Conservation (phyloP, 2,113 vertebrate genomes). For the Euleptes europaea region DNA sequence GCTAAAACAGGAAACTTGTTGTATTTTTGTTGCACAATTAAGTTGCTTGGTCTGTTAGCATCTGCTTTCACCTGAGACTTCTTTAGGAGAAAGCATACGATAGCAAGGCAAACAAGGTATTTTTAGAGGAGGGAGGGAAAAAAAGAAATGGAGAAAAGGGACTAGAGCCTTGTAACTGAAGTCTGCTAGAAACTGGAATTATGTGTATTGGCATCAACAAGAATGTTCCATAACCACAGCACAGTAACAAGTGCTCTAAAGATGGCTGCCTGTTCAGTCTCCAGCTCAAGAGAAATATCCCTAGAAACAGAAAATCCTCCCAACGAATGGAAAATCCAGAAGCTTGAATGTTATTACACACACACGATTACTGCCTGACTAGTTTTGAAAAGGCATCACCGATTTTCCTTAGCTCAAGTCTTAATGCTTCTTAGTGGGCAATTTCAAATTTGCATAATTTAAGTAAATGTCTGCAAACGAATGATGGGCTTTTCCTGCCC, state of each 20-base stretch:
- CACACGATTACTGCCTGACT: not conserved
- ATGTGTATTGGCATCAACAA: not conserved
- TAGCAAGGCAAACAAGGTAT: not conserved
- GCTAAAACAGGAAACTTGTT: not conserved
- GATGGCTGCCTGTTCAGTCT: not conserved
- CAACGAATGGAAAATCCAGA: not conserved
- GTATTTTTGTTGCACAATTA: not conserved
- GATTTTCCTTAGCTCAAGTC: not conserved
- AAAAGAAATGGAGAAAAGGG: not conserved
- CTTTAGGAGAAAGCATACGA: not conserved
- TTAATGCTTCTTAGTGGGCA: conserved; percentile 13
- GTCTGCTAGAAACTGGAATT: not conserved
- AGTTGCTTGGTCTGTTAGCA: not conserved
- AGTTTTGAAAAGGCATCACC: too few species aligned
- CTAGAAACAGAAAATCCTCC: not conserved
- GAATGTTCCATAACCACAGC: not conserved
- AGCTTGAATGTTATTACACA: not conserved
- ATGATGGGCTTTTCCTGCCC: not conserved
- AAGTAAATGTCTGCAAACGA: conserved; percentile 20
- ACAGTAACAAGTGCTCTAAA: not conserved
- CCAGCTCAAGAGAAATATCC: not conserved
- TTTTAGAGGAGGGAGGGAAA: not conserved
- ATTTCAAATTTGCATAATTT: conserved; percentile 23
- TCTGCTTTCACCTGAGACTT: not conserved
- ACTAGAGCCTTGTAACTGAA: not conserved